A percentile compares a stretch with the other conserved stretches of the same genome.
These are phyloP conservation scores for Peromyscus attwateri DNA, from an alignment of 2,797 vertebrate species.

Conservation along the genomic window DNA sequence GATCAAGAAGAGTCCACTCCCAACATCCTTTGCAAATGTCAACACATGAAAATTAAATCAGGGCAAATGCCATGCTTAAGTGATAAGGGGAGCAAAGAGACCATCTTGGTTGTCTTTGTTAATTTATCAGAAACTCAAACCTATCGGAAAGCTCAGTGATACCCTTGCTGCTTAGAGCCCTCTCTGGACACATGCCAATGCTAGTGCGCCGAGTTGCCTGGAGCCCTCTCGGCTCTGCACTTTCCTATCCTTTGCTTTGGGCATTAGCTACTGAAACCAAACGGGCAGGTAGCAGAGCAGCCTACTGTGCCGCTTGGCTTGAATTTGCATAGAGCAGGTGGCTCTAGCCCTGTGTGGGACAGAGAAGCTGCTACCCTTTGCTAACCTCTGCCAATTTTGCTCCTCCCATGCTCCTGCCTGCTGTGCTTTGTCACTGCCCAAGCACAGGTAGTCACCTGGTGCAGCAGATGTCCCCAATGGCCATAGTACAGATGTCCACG, in stretches of 20 bases:
- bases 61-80: conserved; percentile 62
- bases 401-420: not conserved
- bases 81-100: conserved; percentile 60
- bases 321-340: conserved; percentile 66
- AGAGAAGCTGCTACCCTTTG: conserved; percentile 19
- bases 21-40: conserved; percentile 72
- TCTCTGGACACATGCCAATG: conserved; percentile 26
- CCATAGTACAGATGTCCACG: conserved; percentile 34
- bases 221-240: not conserved
- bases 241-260: not conserved
- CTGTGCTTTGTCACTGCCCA: conserved; percentile 17
- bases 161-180: conserved; percentile 23
- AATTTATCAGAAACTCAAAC: conserved; percentile 70
- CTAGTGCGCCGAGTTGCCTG: not conserved
- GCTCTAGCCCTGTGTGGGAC: not conserved
- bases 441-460: conserved; percentile 58
- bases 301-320: conserved; percentile 69
- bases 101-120: conserved; percentile 63
- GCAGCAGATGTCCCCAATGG: conserved; percentile 51
- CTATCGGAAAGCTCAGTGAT: conserved; percentile 51
- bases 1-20: conserved; percentile 15
- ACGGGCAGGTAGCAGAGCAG: conserved; percentile 50
- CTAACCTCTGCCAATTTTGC: conserved; percentile 60
- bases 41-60: conserved; percentile 71
- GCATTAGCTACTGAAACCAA: conserved; percentile 32